Evolutionary conservation across 2,888 invertebrate genomes (phyloP).

Genomic region (Boloria selene): DNA sequence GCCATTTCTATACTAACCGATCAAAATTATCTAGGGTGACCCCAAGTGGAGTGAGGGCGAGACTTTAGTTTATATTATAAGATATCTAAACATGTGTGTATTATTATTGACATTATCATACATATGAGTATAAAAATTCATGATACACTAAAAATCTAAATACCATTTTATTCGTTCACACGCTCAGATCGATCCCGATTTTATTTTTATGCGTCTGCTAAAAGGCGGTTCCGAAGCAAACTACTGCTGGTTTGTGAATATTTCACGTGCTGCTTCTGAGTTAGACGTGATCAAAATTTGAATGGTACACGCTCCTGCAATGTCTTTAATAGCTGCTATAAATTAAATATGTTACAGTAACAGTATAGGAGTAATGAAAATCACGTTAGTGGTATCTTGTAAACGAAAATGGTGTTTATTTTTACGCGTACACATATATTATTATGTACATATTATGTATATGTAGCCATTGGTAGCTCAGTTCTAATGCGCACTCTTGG

Average conservation of each 20-base stretch:
- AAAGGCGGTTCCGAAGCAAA: conserved; percentile 61
- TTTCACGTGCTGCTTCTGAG: conserved; percentile 53
- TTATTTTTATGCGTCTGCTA: conserved; percentile 63
- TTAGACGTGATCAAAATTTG: conserved; percentile 44
- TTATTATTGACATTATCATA: too few species aligned
- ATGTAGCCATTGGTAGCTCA: too few species aligned
- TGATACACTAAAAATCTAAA: conserved; percentile 3
- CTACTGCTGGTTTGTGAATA: conserved; percentile 56
- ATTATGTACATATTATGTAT: too few species aligned
- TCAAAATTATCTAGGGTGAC: too few species aligned
- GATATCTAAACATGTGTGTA: too few species aligned
- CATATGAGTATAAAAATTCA: background rate
- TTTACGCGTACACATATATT: too few species aligned
- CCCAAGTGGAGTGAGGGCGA: too few species aligned
- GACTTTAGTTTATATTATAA: too few species aligned
- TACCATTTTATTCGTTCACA: conserved; percentile 48
- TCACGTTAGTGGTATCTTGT: background rate
- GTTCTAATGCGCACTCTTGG: too few species aligned
- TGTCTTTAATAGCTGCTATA: conserved; percentile 71
- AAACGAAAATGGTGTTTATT: too few species aligned
- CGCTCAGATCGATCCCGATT: conserved; percentile 47
- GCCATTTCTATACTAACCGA: too few species aligned
- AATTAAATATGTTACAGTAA: conserved; percentile 60
- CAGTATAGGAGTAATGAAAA: conserved; percentile 22
- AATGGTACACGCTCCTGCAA: conserved; percentile 53